Evolutionary conservation across 2,113 vertebrate genomes (phyloP).

Genomic region (Malurus cyaneus): DNA sequence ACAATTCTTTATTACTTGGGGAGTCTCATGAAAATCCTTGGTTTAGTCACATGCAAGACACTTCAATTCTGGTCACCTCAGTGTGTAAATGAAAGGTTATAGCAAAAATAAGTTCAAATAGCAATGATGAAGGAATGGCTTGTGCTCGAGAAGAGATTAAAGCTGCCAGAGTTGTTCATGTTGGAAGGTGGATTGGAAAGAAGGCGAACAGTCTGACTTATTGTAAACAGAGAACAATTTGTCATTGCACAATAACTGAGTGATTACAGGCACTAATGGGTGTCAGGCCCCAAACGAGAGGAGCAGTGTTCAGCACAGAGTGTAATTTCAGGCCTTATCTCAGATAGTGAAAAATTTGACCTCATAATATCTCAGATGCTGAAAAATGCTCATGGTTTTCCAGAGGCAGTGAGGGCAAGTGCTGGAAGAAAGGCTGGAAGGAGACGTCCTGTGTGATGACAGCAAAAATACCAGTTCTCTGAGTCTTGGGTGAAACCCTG

Average conservation of each 20-base stretch:
- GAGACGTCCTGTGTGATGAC: not conserved
- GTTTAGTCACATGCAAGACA: not conserved
- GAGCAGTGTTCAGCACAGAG: not conserved
- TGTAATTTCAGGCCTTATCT: not conserved
- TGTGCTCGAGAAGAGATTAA: not conserved
- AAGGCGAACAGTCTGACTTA: not conserved
- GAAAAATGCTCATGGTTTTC: not conserved
- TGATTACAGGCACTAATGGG: not conserved
- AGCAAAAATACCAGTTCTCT: not conserved
- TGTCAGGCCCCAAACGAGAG: not conserved
- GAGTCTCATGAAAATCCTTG: not conserved
- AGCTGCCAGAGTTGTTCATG: not conserved
- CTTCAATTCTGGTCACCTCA: not conserved
- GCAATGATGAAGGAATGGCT: not conserved
- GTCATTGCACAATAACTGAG: not conserved
- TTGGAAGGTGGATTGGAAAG: not conserved
- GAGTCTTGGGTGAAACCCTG: not conserved
- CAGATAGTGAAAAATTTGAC: not conserved
- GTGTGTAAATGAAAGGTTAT: not conserved
- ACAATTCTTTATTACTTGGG: not conserved
- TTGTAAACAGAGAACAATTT: not conserved
- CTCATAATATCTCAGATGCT: not conserved
- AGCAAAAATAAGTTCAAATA: not conserved
- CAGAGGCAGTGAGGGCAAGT: not conserved
- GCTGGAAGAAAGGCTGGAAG: not conserved